Evolutionary conservation across 2,888 invertebrate genomes (phyloP), one percentile per base, ranked within the genome.

Genomic region (Diplolepis rosae): DNA sequence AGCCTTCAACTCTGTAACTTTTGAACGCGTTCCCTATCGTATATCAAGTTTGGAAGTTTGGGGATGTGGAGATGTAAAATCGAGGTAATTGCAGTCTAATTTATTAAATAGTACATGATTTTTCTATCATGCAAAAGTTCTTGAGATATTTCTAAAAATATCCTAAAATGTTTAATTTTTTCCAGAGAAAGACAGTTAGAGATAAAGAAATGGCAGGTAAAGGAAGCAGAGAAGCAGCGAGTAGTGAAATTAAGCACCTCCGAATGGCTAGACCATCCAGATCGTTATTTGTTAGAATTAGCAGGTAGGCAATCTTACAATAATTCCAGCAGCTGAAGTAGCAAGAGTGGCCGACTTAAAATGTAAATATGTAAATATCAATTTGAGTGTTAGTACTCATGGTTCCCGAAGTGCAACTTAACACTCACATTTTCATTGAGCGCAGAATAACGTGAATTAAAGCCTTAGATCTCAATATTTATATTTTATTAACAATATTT

Each of bases 201-300:
- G 83, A 93, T 96, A 81, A 97, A 97, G 88, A 94, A 95, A 83
- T 97, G 96, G 96, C 96, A 97, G 87, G 93, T 94, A 22, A 93
- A 93, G 82, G 96, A 98, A 88, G 95, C 95, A 0, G 97, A 98
- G 90, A 92, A 94, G 73, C 95, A 95, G 82, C 91, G 95, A 68
- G 92, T 93, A 84, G 95, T 98, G 7, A 97, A 97, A 87, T 89
- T 97, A 72, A 95, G 94, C 15, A 93, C 96, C 0, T 93, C 95
- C 22, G 97, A 98, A 87, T 98, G 98, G 98, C 92, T 96, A 85
- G 97, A 98, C 86, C 97, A 98, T 90, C 98, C 98, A 0, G 98
- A 98, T 90, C 92, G 97, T 70, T 96, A 97, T 87, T 91, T 98
- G 65, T 90, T 98, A 74, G 96, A 97, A 88, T 90, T 97, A 85